Conservation (phyloP, 2,888 invertebrate species). For the Himalopsyche kuldschensis region DNA sequence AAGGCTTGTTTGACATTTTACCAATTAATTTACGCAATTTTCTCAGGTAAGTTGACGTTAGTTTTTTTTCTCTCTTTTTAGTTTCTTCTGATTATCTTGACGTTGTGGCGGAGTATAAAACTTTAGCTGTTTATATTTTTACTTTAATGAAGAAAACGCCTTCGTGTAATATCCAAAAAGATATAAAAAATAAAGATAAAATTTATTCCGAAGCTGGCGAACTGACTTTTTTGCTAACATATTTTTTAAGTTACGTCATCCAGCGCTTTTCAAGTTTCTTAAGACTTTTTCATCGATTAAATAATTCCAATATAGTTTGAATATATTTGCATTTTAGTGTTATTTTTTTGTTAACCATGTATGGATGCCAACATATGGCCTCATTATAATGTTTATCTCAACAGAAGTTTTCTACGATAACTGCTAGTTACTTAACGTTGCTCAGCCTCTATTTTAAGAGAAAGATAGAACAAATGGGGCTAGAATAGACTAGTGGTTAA, state of each 20-base stretch:
- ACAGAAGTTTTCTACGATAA: too few species aligned
- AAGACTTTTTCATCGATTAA: too few species aligned
- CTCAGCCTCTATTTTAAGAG: too few species aligned
- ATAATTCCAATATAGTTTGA: too few species aligned
- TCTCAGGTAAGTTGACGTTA: neutral
- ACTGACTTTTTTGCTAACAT: neutral
- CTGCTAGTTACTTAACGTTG: too few species aligned
- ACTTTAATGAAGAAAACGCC: neutral
- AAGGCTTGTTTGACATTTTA: neutral
- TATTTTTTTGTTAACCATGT: too few species aligned
- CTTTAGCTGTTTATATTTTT: neutral
- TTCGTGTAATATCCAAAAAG: neutral
- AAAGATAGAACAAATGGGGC: too few species aligned
- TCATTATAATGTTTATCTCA: too few species aligned
- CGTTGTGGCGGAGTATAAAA: neutral
- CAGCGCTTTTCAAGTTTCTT: neutral
- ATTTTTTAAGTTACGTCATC: neutral
- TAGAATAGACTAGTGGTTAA: too few species aligned
- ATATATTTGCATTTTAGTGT: too few species aligned
- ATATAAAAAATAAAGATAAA: neutral
- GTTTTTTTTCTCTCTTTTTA: neutral
- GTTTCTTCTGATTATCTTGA: neutral
- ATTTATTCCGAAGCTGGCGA: neutral
- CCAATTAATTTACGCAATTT: neutral
- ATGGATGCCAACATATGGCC: too few species aligned